Evolutionary conservation across 1,140 invertebrate species (phyloP), one percentile per base, ranked within the genome.

Genomic region (Psilanteris sp.): DNA sequence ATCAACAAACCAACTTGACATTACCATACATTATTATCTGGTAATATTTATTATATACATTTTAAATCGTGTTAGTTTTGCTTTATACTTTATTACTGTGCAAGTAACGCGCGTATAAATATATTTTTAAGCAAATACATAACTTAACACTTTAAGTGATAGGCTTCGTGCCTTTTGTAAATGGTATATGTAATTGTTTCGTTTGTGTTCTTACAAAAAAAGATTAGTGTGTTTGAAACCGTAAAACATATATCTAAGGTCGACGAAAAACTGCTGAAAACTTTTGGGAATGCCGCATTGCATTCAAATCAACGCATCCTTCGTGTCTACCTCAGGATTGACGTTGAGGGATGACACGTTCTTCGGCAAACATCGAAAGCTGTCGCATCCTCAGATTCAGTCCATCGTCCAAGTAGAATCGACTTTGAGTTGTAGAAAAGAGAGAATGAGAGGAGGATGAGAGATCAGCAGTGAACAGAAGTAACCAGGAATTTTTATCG

Each of bases 261-360:
- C 22, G 50, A 72, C 74, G 57, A 77, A 77, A 79, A 79, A 79
- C 70, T 68, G 66, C 43, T 73, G 70, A 73, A 71, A 72, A 78
- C 70, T 75, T 73, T 77, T 76, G 67, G 79, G 81, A 84, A 82
- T 82, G 80, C 74, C 64, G 75, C 66, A 50, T 70, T 62, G 74
- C 84, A 87, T 87, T 85, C 85, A 83, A 79, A 81, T 83, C 79
- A 79, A 55, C 44, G 62, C 29, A 15, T 32, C 37, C 43, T 73
- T 75, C 72, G 68, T 57, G 64, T 70, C 46, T 64, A 20, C 43
- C 34, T 46, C 13, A 29, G 55, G 79, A 85, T 83, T 85, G 84
- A 85, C 84, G 80, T 85, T 84, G 82, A 85, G 81, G 80, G 77
- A 85, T 85, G 82, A 83, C 81, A 77, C 80, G 79, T 73, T 80